phyloP scores from a whole-genome alignment of 2,113 vertebrate genomes.

The human (Homo sapiens) region GRCh38 chr14:33889501-33890000 shows the following conservation, averaged over 20 bases:
- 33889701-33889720: not conserved
- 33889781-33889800: not conserved
- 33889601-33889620: not conserved
- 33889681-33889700: not conserved
- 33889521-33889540: not conserved
- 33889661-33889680: not conserved
- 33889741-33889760: not conserved
- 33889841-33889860: not conserved
- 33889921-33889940: not conserved
- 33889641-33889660: not conserved
- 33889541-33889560: not conserved
- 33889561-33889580: not conserved
- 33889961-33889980: not conserved
- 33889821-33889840: not conserved
- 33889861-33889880: not conserved
- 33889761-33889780: not conserved
- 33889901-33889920: not conserved
- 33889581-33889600: not conserved
- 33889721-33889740: not conserved
- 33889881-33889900: not conserved
- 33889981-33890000: not conserved
- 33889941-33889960: not conserved
- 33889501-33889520: not conserved
- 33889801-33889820: not conserved
- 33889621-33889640: not conserved